Evolutionary conservation across 1,140 invertebrate species (phyloP).

Genomic region (Aphelinus atriplicis): DNA sequence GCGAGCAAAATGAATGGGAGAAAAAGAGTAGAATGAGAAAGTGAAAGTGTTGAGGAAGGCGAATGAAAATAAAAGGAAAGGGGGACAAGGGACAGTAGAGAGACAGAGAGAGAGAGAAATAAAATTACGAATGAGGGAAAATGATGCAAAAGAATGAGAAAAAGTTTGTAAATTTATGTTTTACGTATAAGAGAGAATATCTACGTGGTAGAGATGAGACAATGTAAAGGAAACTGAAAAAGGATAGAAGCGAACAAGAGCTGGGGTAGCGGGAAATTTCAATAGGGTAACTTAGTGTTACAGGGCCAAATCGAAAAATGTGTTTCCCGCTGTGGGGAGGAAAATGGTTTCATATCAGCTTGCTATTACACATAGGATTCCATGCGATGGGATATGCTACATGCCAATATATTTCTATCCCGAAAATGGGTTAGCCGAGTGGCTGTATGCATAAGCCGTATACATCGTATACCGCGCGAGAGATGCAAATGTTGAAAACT

Average conservation of each 20-base stretch:
- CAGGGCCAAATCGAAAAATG: conserved; percentile 22
- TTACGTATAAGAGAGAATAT: neutral
- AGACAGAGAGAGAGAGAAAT: neutral
- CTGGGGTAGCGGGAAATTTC: conserved; percentile 1
- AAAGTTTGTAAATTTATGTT: conserved; percentile 5
- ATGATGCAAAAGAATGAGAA: conserved; percentile 20
- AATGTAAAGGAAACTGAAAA: neutral
- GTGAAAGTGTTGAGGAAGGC: neutral
- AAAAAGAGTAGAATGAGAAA: neutral
- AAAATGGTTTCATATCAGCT: conserved; percentile 1
- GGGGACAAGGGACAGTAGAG: neutral
- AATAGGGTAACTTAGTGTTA: conserved; percentile 22
- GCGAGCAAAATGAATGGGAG: neutral
- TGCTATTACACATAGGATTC: conserved; percentile 9
- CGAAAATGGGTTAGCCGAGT: conserved; percentile 23
- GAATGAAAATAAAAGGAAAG: conserved; percentile 3
- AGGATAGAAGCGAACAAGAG: neutral
- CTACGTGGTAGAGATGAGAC: neutral
- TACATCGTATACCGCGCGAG: neutral
- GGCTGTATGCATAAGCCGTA: conserved; percentile 4
- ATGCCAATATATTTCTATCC: conserved; percentile 15
- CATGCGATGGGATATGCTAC: neutral
- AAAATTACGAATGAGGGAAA: neutral
- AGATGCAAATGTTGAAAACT: conserved; percentile 13
- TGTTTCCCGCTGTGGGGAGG: neutral